phyloP scores from a whole-genome alignment of 2,113 vertebrate species.

The Telmatochromis brachygnathus region DNA sequence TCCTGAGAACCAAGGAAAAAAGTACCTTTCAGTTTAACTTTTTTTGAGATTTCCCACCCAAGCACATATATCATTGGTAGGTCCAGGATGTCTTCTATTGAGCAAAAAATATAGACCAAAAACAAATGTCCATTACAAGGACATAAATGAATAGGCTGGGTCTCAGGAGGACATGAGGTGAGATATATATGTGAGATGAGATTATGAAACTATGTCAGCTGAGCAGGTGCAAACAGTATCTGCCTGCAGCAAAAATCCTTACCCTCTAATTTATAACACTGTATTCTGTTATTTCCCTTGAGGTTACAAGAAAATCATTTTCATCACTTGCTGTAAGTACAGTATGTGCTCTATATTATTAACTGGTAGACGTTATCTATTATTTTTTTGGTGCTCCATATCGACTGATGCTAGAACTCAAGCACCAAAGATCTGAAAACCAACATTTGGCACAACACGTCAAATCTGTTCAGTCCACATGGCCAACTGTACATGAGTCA shows the following conservation, averaged over 20 bases:
- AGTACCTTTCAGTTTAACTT: neutral
- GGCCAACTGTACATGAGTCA: conserved; percentile 16
- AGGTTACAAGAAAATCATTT: neutral
- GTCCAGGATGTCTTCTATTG: neutral
- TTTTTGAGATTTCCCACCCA: neutral
- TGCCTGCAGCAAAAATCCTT: neutral
- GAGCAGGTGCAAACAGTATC: neutral
- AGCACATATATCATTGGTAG: neutral
- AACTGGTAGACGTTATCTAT: neutral
- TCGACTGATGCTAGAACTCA: neutral
- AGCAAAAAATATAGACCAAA: neutral
- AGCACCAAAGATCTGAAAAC: neutral
- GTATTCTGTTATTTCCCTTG: conserved; percentile 18
- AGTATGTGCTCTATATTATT: neutral
- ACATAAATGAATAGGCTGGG: neutral
- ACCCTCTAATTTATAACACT: neutral
- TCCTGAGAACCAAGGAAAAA: neutral
- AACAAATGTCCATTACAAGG: neutral
- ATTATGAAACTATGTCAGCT: neutral
- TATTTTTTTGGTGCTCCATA: neutral
- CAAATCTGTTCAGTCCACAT: conserved; percentile 2
- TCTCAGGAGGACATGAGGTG: neutral
- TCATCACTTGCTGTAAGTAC: neutral
- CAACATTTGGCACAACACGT: neutral
- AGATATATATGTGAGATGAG: neutral